phyloP scores from a whole-genome alignment of 2,888 invertebrate genomes.

The Dynastes maya region DNA sequence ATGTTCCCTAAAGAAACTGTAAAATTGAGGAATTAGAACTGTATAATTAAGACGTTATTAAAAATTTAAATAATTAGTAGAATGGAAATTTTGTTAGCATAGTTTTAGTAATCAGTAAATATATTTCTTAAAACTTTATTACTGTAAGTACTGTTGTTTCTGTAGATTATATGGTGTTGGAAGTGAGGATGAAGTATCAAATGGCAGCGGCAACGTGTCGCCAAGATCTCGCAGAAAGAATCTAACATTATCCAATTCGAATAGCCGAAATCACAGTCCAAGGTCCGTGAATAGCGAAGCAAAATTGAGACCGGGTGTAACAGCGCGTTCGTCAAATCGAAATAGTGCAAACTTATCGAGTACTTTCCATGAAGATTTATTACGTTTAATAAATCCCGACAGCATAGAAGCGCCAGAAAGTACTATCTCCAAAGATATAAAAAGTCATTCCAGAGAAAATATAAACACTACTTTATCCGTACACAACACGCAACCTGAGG shows the following conservation, averaged over 20 bases:
- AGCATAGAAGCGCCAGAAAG: conserved; percentile 69
- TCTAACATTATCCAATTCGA: conserved; percentile 68
- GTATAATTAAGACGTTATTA: too few relatives aligned
- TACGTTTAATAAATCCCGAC: conserved; percentile 87
- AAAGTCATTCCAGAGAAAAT: conserved; percentile 66
- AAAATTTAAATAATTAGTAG: too few relatives aligned
- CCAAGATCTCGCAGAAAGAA: conserved; percentile 72
- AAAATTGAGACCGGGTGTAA: conserved; percentile 72
- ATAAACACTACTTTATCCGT: conserved; percentile 64
- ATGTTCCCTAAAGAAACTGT: too few relatives aligned
- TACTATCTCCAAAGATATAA: conserved; percentile 57
- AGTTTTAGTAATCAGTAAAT: too few relatives aligned
- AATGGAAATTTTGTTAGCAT: too few relatives aligned
- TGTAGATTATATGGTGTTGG: conserved; percentile 48
- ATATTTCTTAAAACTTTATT: too few relatives aligned
- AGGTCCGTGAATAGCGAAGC: conserved; percentile 75
- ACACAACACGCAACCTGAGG: conserved; percentile 72
- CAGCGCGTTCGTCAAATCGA: conserved; percentile 71
- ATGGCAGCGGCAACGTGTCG: conserved; percentile 73
- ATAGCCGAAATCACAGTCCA: conserved; percentile 77
- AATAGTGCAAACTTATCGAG: conserved; percentile 77
- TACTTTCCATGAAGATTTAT: conserved; percentile 87
- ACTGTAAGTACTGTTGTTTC: neutral
- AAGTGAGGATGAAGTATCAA: conserved; percentile 74
- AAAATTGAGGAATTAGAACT: too few relatives aligned